phyloP scores from a whole-genome alignment of 2,888 invertebrate genomes.

The Idaea aversata region DNA sequence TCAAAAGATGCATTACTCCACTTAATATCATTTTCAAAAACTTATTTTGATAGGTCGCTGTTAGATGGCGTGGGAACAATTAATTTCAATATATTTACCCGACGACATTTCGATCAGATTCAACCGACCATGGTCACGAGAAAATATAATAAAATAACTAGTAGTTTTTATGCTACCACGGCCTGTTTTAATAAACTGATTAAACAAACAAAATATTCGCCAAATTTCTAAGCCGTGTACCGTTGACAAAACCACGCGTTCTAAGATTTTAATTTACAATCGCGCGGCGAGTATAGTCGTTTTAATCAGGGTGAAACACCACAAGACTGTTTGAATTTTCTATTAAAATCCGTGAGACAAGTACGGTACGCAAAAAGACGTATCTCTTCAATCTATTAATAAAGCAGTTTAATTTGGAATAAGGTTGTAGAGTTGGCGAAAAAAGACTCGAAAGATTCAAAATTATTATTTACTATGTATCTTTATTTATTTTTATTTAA shows the following conservation, averaged over 20 bases:
- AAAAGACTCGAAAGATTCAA: slow-evolving; percentile 14
- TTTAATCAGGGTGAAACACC: slow-evolving; percentile 66
- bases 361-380: slow-evolving; percentile 63
- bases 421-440: slow-evolving; percentile 36
- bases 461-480: not conserved
- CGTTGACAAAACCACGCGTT: slow-evolving; percentile 47
- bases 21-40: no score
- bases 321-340: slow-evolving; percentile 71
- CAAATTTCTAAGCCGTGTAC: slow-evolving; percentile 18
- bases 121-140: no score
- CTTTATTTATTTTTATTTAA: no score
- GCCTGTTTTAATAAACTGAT: not conserved
- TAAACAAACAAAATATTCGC: slow-evolving; percentile 7
- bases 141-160: no score
- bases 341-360: slow-evolving; percentile 68
- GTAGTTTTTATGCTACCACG: no score
- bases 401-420: slow-evolving; percentile 71
- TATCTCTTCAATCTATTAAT: slow-evolving; percentile 77
- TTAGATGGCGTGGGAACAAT: no score
- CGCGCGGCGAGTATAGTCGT: slow-evolving; percentile 53
- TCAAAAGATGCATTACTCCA: no score
- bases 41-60: no score
- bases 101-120: no score
- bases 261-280: slow-evolving; percentile 68
- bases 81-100: no score